phyloP scores from a whole-genome alignment of 2,888 invertebrate species.

The Drosophila buzzatii region DNA sequence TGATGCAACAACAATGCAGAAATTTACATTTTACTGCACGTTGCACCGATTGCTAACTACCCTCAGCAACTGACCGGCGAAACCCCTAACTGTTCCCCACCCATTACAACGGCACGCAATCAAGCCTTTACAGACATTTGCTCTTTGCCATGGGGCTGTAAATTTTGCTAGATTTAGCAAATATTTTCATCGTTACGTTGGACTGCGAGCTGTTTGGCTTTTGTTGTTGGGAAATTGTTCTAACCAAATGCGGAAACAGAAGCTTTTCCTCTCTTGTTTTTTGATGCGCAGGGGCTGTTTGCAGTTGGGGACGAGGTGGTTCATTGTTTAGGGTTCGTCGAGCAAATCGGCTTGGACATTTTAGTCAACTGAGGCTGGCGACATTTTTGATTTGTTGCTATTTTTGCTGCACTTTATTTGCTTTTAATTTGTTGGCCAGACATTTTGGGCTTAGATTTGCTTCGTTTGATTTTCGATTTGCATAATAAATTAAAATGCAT shows the following conservation, averaged over 20 bases:
- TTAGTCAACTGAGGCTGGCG: constrained; percentile 15
- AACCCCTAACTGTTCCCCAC: neutral
- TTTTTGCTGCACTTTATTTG: constrained; percentile 57
- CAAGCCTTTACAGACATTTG: constrained; percentile 18
- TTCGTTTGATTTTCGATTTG: constrained; percentile 60
- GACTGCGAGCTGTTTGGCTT: constrained; percentile 35
- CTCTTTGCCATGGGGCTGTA: constrained; percentile 20
- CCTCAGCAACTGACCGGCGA: neutral
- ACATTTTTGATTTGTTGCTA: constrained; percentile 49
- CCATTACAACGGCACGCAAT: neutral
- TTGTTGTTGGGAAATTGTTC: constrained; percentile 54
- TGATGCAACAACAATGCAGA: constrained; percentile 58
- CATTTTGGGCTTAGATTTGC: constrained; percentile 29
- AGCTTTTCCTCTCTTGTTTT: constrained; percentile 34
- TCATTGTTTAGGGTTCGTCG: constrained; percentile 48
- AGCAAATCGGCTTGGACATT: constrained; percentile 44
- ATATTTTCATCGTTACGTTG: constrained; percentile 55
- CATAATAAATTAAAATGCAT: constrained; percentile 62
- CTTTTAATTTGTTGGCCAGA: constrained; percentile 62
- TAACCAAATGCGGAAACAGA: constrained; percentile 57
- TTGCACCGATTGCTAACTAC: constrained; percentile 13
- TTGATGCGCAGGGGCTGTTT: neutral
- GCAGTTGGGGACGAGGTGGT: neutral
- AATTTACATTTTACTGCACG: constrained; percentile 51
- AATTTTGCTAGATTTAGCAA: constrained; percentile 57